These are phyloP conservation scores for Rhaphigaster nebulosa DNA, from an alignment of 2,888 invertebrate species.

Conservation along the genomic window DNA sequence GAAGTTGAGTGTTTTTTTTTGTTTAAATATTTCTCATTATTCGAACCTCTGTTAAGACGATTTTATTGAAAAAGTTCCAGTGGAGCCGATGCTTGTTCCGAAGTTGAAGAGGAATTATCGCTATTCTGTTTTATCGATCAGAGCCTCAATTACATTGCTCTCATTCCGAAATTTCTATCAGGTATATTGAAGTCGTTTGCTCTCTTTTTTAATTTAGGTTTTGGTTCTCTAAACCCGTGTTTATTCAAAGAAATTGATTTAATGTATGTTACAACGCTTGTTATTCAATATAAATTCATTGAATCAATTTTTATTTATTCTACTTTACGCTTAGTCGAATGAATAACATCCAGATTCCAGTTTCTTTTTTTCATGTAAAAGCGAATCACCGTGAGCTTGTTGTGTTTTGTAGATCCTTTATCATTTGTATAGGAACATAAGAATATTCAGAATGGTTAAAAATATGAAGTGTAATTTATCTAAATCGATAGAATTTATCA, in stretches of 20 bases:
- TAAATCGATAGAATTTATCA: too few species aligned
- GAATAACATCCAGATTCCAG: not conserved
- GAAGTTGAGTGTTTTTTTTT: not conserved
- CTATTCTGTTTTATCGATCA: not conserved
- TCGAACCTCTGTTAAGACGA: not conserved
- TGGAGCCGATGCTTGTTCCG: not conserved
- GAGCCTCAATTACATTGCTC: not conserved
- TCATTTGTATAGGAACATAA: too few species aligned
- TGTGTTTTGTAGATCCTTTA: too few species aligned
- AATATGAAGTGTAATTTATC: too few species aligned
- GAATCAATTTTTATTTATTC: not conserved
- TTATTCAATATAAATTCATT: not conserved
- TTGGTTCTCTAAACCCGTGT: not conserved
- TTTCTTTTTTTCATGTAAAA: not conserved
- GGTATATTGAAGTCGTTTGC: not conserved
- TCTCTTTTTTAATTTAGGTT: not conserved
- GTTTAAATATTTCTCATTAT: slow-evolving; percentile 6
- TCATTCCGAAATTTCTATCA: not conserved
- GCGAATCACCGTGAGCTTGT: too few species aligned
- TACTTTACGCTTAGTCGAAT: not conserved
- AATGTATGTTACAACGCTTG: not conserved
- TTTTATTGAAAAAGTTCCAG: slow-evolving; percentile 19
- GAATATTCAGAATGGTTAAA: too few species aligned
- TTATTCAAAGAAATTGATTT: not conserved
- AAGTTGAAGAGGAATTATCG: not conserved